Evolutionary conservation across 2,888 invertebrate species (phyloP), one percentile per base, ranked within the genome.

Genomic region (Tetranychus piercei): DNA sequence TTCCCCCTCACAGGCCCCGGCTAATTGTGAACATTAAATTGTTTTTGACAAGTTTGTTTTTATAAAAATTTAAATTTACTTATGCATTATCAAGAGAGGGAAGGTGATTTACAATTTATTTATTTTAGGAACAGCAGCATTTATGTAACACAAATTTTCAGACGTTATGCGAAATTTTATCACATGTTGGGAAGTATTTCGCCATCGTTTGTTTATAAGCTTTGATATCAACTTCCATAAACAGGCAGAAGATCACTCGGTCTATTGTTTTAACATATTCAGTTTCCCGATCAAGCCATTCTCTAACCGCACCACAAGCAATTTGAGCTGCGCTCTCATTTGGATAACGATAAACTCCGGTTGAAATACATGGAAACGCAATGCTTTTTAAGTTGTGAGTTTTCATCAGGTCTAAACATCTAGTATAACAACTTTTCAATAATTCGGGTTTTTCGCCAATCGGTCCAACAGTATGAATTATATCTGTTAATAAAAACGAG

Each of bases 391-490:
- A 79, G 2, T 86, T 82, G 77, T 88, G 85, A 45, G 86, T 82
- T 18, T 83, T 80, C 74, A 86, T 85, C 20, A 88, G 78, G 0
- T 86, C 81, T 0, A 93, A 83, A 80, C 88, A 86, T 22, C 87
- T 88, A 74, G 85, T 83, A 80, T 94, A 94, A 81, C 91, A 91
- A 0, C 86, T 85, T 74, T 84, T 82, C 7, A 94, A 85, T 70
- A 85, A 83, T 0, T 85, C 82, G 7, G 87, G 86, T 6, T 88
- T 87, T 77, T 89, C 88, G 71, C 90, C 89, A 80, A 86, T 86
- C 1, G 94, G 93, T 0, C 94, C 94, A 22, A 93, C 93, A 8
- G 93, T 92, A 81, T 92, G 92, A 78, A 94, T 91, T 0, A 94
- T 87, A 84, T 90, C 92, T 92, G 84, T 69, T 86, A 86, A 77